These are phyloP conservation scores for Apotomis capreana DNA, from an alignment of 2,888 invertebrate species.

Conservation along the genomic window DNA sequence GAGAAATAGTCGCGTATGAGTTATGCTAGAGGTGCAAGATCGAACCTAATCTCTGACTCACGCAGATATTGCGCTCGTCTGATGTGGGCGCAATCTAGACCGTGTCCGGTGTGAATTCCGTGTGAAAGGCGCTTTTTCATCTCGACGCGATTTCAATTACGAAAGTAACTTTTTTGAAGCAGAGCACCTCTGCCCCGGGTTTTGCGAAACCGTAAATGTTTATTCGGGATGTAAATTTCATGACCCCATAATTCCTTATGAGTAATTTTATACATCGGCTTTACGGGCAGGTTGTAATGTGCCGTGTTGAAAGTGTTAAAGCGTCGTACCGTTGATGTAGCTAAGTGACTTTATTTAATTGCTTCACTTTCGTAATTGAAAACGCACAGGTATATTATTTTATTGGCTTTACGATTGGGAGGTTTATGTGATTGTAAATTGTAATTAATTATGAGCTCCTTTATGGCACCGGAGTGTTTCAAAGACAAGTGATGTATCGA, in stretches of 20 bases:
- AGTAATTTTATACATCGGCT: constrained; percentile 37
- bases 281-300: constrained; percentile 38
- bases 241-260: constrained; percentile 39
- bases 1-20: too few species aligned
- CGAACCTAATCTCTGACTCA: constrained; percentile 18
- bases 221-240: constrained; percentile 41
- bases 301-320: constrained; percentile 39
- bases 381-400: constrained; percentile 35
- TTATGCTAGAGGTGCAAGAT: background rate
- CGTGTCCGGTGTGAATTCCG: constrained; percentile 30
- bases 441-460: constrained; percentile 36
- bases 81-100: constrained; percentile 35
- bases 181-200: constrained; percentile 19
- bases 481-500: constrained; percentile 40
- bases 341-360: constrained; percentile 31
- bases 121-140: constrained; percentile 38
- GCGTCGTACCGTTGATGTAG: constrained; percentile 18
- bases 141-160: constrained; percentile 36
- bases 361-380: constrained; percentile 41
- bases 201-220: constrained; percentile 39
- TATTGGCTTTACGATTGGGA: constrained; percentile 34
- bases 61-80: constrained; percentile 13
- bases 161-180: constrained; percentile 35
- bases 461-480: constrained; percentile 34
- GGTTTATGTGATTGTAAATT: constrained; percentile 38